These are phyloP conservation scores for Zenarchopterus dispar DNA, from an alignment of 2,797 vertebrate genomes.

Conservation along the genomic window DNA sequence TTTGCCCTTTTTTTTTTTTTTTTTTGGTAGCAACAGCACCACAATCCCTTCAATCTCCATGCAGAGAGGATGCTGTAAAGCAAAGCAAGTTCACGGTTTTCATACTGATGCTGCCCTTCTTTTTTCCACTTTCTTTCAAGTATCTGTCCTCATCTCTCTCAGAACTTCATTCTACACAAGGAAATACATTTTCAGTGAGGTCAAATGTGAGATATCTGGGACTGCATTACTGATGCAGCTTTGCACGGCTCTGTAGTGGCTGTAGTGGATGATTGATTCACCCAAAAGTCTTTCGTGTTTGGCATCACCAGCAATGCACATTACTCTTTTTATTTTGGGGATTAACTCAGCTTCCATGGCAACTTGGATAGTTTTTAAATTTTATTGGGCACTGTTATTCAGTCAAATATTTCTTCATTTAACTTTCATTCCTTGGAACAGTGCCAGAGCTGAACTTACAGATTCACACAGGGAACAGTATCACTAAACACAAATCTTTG, in stretches of 20 bases:
- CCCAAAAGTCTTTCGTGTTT: constrained; percentile 20
- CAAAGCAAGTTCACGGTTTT: constrained; percentile 33
- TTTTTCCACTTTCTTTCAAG: constrained; percentile 36
- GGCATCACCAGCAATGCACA: not conserved
- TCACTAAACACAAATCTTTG: constrained; percentile 3
- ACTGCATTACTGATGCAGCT: constrained; percentile 66
- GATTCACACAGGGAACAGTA: not conserved
- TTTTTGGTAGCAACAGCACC: constrained; percentile 16
- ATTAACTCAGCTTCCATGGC: constrained; percentile 1
- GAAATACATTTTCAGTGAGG: constrained; percentile 61
- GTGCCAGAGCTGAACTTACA: not conserved
- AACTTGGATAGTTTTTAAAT: not conserved
- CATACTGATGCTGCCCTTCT: constrained; percentile 45
- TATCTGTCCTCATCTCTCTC: constrained; percentile 50
- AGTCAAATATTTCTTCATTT: constrained; percentile 4
- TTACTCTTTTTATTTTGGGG: constrained; percentile 2
- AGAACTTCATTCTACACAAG: constrained; percentile 32
- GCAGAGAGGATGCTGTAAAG: constrained; percentile 32
- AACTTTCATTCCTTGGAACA: constrained; percentile 11
- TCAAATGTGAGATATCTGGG: constrained; percentile 62
- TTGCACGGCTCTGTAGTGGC: constrained; percentile 15
- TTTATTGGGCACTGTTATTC: not conserved
- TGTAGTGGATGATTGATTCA: constrained; percentile 34
- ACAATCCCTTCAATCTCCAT: constrained; percentile 55
- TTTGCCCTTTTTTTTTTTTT: constrained; percentile 32